phyloP scores from a whole-genome alignment of 2,797 vertebrate species.

The Diceros bicornis region DNA sequence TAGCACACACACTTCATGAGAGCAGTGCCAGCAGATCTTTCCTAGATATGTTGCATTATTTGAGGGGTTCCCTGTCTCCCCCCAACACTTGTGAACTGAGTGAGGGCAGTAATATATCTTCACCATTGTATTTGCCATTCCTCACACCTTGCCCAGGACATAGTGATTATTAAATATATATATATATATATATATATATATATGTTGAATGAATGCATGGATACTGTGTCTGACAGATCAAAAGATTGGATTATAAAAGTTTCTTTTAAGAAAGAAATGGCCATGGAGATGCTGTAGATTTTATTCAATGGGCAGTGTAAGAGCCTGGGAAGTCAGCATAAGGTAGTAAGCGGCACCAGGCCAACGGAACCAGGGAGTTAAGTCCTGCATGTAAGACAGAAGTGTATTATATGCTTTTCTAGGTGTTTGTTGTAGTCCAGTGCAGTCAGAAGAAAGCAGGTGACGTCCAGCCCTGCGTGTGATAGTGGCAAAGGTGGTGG shows the following conservation, averaged over 20 bases:
- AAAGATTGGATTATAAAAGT: conserved; percentile 31
- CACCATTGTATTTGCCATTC: background rate
- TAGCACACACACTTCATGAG: background rate
- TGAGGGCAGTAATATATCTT: background rate
- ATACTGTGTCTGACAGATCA: background rate
- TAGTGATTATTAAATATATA: conserved; percentile 43
- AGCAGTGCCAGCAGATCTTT: background rate
- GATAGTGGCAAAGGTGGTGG: background rate
- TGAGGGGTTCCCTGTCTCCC: background rate
- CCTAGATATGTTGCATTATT: background rate
- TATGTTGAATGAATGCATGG: background rate
- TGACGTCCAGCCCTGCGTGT: background rate
- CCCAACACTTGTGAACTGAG: conserved; percentile 5
- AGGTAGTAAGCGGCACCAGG: background rate
- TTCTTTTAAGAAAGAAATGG: conserved; percentile 57
- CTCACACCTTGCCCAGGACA: background rate
- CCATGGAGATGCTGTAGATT: background rate
- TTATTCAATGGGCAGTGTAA: conserved; percentile 27
- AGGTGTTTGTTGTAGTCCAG: background rate
- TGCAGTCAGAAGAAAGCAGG: conserved; percentile 9
- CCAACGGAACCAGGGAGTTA: background rate
- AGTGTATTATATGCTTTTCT: background rate
- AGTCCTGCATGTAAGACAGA: background rate
- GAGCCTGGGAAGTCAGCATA: conserved; percentile 22
- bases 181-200: no score